These are phyloP conservation scores for Theristus sp. DNA, from an alignment of 2,888 invertebrate genomes.

Conservation along the genomic window DNA sequence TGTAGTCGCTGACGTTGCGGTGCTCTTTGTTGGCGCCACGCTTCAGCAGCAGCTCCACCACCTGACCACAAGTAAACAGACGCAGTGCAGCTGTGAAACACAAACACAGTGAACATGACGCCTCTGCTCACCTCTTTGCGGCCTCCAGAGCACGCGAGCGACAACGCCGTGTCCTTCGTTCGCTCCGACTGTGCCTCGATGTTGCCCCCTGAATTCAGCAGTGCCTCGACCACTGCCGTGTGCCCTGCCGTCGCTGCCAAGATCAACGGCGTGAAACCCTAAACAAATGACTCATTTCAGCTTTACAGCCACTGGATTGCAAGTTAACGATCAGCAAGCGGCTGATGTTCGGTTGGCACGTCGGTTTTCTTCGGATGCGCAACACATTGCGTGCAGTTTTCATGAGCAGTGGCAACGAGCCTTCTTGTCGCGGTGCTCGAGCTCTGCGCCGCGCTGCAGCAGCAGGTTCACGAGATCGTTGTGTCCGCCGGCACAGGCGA, in stretches of 20 bases:
- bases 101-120: too few relatives aligned
- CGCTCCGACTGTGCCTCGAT: conserved; percentile 96
- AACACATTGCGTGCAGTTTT: too few relatives aligned
- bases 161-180: conserved; percentile 86
- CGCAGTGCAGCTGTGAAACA: too few relatives aligned
- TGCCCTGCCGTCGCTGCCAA: conserved; percentile 91
- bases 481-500: conserved; percentile 64
- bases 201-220: conserved; percentile 81
- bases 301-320: not conserved
- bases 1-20: conserved; percentile 95
- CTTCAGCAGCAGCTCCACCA: conserved; percentile 70
- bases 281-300: not conserved
- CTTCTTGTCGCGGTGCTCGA: conserved; percentile 90
- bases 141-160: conserved; percentile 89
- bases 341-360: too few relatives aligned
- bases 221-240: conserved; percentile 66
- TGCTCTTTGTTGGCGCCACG: conserved; percentile 80
- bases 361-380: too few relatives aligned
- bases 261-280: conserved; percentile 85
- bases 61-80: too few relatives aligned
- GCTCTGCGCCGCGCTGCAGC: conserved; percentile 73
- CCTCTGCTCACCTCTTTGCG: conserved; percentile 54
- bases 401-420: too few relatives aligned
- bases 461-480: conserved; percentile 82
- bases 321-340: too few relatives aligned